Conservation (phyloP, 64 coral and sea anemone genomes). For the Stylophora pistillata region DNA sequence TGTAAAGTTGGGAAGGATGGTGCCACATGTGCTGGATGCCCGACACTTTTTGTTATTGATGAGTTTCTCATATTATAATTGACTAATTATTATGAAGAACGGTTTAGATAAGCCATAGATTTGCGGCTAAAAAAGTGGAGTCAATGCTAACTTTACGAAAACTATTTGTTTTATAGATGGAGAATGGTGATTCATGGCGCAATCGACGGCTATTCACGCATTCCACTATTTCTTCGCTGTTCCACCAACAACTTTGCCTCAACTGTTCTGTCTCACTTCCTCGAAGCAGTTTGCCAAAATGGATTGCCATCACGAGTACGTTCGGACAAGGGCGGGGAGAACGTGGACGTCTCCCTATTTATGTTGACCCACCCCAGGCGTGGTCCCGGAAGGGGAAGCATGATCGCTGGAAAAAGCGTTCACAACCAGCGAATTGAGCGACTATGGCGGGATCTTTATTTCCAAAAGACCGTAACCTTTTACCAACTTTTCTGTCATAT, state of each 20-base stretch:
- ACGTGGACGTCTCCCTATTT: not conserved
- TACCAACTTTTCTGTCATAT: not conserved
- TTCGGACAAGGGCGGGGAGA: not conserved
- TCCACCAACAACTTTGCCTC: not conserved
- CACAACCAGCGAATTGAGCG: not conserved
- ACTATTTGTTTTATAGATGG: not conserved
- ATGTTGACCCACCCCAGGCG: not conserved
- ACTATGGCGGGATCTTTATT: not conserved
- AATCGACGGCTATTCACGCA: not conserved
- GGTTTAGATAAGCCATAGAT: too few species aligned
- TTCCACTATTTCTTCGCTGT: not conserved
- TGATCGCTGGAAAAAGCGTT: not conserved
- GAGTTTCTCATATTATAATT: too few species aligned
- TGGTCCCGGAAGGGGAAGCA: constrained; percentile 4
- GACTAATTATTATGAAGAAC: too few species aligned
- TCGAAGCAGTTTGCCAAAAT: not conserved
- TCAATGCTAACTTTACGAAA: not conserved
- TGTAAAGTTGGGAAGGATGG: too few species aligned
- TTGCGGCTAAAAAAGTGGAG: too few species aligned
- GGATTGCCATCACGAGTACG: not conserved
- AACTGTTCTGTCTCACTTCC: not conserved
- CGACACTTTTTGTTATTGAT: too few species aligned
- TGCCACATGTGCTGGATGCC: too few species aligned
- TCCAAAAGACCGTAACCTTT: not conserved
- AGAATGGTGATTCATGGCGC: not conserved